A percentile compares a stretch with the other conserved stretches of the same genome.
Conservation (phyloP, 2,797 vertebrate species). For the Mormyrus hasselquistii region DNA sequence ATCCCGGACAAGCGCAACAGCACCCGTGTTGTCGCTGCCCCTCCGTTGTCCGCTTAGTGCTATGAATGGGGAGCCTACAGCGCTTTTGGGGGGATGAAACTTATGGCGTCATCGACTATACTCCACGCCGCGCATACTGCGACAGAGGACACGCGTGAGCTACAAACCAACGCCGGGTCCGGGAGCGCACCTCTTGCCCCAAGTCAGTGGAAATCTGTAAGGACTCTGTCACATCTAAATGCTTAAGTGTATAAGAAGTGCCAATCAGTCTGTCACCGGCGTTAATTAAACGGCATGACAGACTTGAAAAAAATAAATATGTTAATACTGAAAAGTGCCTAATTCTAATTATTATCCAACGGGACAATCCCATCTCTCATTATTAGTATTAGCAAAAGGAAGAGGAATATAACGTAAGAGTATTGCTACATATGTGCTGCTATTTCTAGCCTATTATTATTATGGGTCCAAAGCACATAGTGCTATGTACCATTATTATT, state of each 20-base stretch:
- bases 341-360: not conserved
- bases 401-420: not conserved
- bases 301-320: not conserved
- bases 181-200: not conserved
- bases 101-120: constrained; percentile 12
- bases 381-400: not conserved
- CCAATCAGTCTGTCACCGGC: not conserved
- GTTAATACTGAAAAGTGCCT: not conserved
- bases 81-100: not conserved
- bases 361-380: not conserved
- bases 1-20: not conserved
- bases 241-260: not conserved
- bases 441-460: not conserved
- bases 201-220: not conserved
- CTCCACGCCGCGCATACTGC: constrained; percentile 6
- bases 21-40: not conserved
- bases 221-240: not conserved
- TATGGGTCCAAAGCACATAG: not conserved
- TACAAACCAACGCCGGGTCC: not conserved
- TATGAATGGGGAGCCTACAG: constrained; percentile 30
- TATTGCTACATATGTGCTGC: not conserved
- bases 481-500: not conserved
- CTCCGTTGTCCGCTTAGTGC: constrained; percentile 31
- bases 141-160: not conserved
- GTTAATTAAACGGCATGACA: not conserved